Evolutionary conservation across 2,797 vertebrate species (phyloP), one percentile per base, ranked within the genome.

Genomic region (Tadarida brasiliensis): DNA sequence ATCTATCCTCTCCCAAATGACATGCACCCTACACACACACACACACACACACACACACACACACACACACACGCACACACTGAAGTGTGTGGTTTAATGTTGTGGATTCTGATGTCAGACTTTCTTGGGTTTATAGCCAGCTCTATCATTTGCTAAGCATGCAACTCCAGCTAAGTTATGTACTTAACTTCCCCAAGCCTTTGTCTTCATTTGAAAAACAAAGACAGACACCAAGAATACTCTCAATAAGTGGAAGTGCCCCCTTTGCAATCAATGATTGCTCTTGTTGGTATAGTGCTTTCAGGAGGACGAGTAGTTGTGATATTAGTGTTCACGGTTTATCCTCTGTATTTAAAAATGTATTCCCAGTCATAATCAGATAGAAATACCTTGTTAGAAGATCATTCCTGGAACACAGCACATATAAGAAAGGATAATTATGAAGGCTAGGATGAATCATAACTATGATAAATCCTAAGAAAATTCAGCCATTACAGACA

Each of bases 41-140:
- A 67, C 2, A 56, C 24, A n/a, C 1, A 44, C 1, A 2, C 10
- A 28, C 14, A n/a, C 4, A 71, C 0, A 11, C 3, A 35, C 0
- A 39, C 6, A 82, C 8, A 35, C 11, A 14, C 26, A 24, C 16
- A 35, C 0, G 39, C 6, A 84, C 6, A 44, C 12, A 14, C 20
- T 28, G 47, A 12, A 51, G 2, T 44, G 28, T 2, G 2, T 15
- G 10, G 1, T 33, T 93, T 77, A 8, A 67, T 68, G 22, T 3
- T 81, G 11, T 85, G 17, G 2, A 89, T 91, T 83, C 17, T 74
- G 15, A 59, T 30, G 15, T 73, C 17, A 86, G 26, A 70, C 9
- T 80, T 16, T 19, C 2, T 17, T 17, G 3, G 2, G 17, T 80
- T 73, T 94, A 65, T 16, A 76, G 8, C 20, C 12, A 44, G 0